phyloP scores from a whole-genome alignment of 2,113 vertebrate species.

The Epinephelus fuscoguttatus region DNA sequence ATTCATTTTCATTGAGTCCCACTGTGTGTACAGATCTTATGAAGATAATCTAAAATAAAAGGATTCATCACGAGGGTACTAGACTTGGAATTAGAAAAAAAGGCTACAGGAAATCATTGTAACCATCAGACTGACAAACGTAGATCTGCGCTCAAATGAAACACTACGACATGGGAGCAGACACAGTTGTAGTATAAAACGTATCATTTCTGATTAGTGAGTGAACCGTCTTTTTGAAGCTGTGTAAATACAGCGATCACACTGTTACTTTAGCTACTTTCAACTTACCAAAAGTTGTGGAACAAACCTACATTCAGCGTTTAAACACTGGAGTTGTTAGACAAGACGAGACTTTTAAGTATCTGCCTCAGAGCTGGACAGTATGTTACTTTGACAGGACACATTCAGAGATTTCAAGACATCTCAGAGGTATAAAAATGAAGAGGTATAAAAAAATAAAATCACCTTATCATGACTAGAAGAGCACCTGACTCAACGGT shows the following conservation, averaged over 20 bases:
- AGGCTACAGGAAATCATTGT: conserved; percentile 24
- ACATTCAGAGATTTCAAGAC: conserved; percentile 70
- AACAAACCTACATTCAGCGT: conserved; percentile 69
- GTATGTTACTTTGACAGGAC: conserved; percentile 43
- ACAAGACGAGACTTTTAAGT: conserved; percentile 22
- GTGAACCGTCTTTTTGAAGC: conserved; percentile 6
- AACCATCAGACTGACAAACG: conserved; percentile 35
- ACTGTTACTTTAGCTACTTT: conserved; percentile 27
- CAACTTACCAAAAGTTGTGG: conserved; percentile 35
- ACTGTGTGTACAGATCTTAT: conserved; percentile 27
- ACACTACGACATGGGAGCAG: conserved; percentile 25
- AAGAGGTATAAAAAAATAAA: conserved; percentile 58
- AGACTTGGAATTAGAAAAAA: conserved; percentile 19
- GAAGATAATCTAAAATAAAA: conserved; percentile 19
- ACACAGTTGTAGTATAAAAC: conserved; percentile 50
- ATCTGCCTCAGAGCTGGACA: conserved; percentile 32
- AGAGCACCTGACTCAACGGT: conserved; percentile 47
- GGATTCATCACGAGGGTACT: conserved; percentile 8
- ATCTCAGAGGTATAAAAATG: conserved; percentile 68
- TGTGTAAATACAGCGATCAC: conserved; percentile 46
- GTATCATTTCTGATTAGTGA: conserved; percentile 27
- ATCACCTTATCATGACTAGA: conserved; percentile 70
- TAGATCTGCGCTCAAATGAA: conserved; percentile 35
- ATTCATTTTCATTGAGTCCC: conserved; percentile 53
- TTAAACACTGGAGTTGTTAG: conserved; percentile 42